Evolutionary conservation across 1,140 invertebrate genomes (phyloP), one percentile per base, ranked within the genome.

Genomic region (Kradibia gibbosae): DNA sequence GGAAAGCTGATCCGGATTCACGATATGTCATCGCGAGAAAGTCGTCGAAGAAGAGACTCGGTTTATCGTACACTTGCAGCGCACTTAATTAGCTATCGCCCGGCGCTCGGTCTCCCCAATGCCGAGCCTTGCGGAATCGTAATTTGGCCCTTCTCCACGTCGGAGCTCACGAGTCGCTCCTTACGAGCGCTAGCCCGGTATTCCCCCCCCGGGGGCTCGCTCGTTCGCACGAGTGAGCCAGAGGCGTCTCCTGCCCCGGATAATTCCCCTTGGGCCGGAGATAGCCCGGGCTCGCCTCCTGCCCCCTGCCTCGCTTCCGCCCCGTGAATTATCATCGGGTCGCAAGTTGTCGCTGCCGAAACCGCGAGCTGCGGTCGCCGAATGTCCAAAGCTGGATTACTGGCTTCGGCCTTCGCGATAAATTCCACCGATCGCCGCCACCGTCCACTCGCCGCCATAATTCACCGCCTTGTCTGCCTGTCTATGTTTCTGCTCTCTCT

Each of bases 1-100:
- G 53, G 78, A 75, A 81, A 75, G 79, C 17, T 70, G 22, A 76
- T 81, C 15, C 45, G 11, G 13, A 67, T 81, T 74, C 79, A 75
- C 34, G 36, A 81, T 70, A 74, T 73, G 78, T 50, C 78, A 80
- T 74, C 55, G 10, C 20, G 78, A 73, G 78, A 80, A 80, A 80
- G 70, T 74, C 8, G 15, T 48, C n/a, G 28, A 55, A 79, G 60
- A 36, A 34, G 17, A 7, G 67, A 57, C 57, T 73, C 0, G 13
- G 34, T 72, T 65, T n/a, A 79, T 48, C 22, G 39, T 53, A 57
- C 10, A n/a, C 25, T 11, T 8, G 25, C 17, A 53, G 42, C 42
- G 10, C 15, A 28, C 36, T 34, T 79, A 72, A 79, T 72, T 79
- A 79, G 50, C 22, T 34, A 34, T 39, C 28, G 42, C 20, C 48